Percentiles rank a stretch among this genome's conserved stretches.
Conservation (phyloP, 2,888 invertebrate genomes). For the Poecilus cupreus region DNA sequence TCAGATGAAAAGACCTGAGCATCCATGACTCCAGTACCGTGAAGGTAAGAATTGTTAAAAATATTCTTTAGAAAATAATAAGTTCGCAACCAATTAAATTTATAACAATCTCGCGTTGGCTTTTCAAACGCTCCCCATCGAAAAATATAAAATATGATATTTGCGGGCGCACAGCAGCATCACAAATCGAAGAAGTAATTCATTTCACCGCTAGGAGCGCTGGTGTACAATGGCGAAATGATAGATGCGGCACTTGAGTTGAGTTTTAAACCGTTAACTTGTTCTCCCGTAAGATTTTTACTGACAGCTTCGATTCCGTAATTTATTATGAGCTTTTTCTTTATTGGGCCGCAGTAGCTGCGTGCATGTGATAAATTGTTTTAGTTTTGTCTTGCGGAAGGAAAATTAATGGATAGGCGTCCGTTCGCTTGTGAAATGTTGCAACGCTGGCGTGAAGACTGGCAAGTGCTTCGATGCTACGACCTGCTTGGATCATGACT, state of each 20-base stretch:
- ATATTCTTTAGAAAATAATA: too few species aligned
- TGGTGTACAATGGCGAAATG: slow-evolving; percentile 15
- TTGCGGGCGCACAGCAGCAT: slow-evolving; percentile 3
- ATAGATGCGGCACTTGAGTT: slow-evolving; percentile 48
- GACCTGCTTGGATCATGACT: slow-evolving; percentile 42
- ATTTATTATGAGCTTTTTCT: slow-evolving; percentile 59
- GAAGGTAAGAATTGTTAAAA: too few species aligned
- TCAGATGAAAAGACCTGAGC: not conserved
- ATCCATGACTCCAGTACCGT: too few species aligned
- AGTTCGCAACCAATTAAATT: not conserved
- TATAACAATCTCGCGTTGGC: not conserved
- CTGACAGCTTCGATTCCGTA: slow-evolving; percentile 58
- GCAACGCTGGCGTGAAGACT: slow-evolving; percentile 36
- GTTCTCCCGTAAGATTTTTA: slow-evolving; percentile 57
- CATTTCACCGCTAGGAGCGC: not conserved
- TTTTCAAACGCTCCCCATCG: not conserved
- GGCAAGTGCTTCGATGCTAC: not conserved
- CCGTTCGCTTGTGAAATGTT: slow-evolving; percentile 57
- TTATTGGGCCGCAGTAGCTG: slow-evolving; percentile 40
- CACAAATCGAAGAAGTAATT: slow-evolving; percentile 23
- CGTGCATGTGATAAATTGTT: slow-evolving; percentile 59
- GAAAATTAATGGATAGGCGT: slow-evolving; percentile 60
- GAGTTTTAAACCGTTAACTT: slow-evolving; percentile 57
- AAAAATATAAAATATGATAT: not conserved
- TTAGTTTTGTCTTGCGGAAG: slow-evolving; percentile 58